A percentile compares a stretch with the other conserved stretches of the same genome.
These are phyloP conservation scores for Monoplex corrugatus DNA, from an alignment of 2,888 invertebrate genomes.

Conservation along the genomic window DNA sequence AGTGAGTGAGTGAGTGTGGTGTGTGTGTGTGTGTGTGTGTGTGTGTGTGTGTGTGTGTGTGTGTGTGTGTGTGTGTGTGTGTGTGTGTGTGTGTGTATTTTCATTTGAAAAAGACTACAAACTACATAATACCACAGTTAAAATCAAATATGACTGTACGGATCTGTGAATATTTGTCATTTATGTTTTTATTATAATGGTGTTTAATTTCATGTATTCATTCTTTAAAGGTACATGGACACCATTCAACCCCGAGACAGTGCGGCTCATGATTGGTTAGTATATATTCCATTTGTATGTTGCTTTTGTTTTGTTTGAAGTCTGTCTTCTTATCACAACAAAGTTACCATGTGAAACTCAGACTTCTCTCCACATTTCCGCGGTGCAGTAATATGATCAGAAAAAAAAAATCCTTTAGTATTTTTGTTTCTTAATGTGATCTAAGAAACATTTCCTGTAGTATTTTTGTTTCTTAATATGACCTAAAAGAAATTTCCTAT, in stretches of 20 bases:
- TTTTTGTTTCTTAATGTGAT: no score
- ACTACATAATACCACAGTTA: no score
- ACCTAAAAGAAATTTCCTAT: no score
- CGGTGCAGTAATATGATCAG: no score
- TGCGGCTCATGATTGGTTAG: constrained; percentile 96
- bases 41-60: background rate
- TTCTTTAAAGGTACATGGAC: constrained; percentile 90
- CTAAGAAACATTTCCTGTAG: no score
- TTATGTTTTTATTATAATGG: no score
- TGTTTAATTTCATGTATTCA: constrained; percentile 51
- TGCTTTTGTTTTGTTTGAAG: background rate
- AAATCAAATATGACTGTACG: background rate
- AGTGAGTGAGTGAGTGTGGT: background rate
- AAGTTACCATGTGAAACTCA: no score
- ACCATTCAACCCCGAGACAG: constrained; percentile 98
- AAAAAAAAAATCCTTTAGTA: no score
- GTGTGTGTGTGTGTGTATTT: background rate
- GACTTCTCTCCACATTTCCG: no score
- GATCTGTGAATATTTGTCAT: background rate
- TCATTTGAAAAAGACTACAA: background rate
- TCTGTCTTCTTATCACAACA: no score
- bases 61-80: background rate
- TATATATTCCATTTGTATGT: constrained; percentile 11
- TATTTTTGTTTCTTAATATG: no score
- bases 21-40: background rate